Conservation (phyloP, 2,113 vertebrate species). For the Triplophysa dalaica region DNA sequence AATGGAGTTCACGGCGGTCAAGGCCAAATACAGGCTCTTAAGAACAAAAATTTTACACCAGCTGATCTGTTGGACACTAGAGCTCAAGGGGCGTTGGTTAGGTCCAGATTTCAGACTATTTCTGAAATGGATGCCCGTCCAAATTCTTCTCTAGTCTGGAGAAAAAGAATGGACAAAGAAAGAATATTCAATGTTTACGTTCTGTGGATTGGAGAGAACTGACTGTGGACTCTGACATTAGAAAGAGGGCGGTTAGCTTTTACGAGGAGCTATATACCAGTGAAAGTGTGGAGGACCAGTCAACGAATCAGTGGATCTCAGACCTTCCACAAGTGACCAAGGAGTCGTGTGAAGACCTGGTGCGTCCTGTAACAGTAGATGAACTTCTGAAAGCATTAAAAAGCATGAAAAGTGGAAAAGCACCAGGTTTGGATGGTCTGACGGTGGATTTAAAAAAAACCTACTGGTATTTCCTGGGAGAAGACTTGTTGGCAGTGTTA, state of each 20-base stretch:
- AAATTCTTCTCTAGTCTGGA: too few relatives aligned
- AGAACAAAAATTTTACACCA: background rate
- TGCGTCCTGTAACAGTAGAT: background rate
- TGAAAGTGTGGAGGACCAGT: background rate
- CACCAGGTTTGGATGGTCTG: background rate
- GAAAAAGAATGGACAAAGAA: background rate
- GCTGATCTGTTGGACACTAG: background rate
- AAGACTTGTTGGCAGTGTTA: too few relatives aligned
- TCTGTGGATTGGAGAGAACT: background rate
- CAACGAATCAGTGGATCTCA: background rate
- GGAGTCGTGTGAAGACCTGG: background rate
- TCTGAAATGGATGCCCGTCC: background rate
- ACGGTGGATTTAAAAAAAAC: background rate
- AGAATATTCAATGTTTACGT: background rate
- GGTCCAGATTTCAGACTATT: slow-evolving; percentile 7
- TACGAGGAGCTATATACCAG: background rate
- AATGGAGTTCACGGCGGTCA: too few relatives aligned
- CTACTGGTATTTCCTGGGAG: background rate
- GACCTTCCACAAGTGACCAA: background rate
- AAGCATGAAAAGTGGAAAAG: background rate
- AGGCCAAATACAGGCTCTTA: background rate
- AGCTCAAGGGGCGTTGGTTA: background rate
- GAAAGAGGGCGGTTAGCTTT: background rate
- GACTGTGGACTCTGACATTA: background rate
- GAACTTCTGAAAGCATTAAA: background rate